These are phyloP conservation scores for Zosterops hypoxanthus DNA, from an alignment of 2,113 vertebrate species.

Conservation along the genomic window DNA sequence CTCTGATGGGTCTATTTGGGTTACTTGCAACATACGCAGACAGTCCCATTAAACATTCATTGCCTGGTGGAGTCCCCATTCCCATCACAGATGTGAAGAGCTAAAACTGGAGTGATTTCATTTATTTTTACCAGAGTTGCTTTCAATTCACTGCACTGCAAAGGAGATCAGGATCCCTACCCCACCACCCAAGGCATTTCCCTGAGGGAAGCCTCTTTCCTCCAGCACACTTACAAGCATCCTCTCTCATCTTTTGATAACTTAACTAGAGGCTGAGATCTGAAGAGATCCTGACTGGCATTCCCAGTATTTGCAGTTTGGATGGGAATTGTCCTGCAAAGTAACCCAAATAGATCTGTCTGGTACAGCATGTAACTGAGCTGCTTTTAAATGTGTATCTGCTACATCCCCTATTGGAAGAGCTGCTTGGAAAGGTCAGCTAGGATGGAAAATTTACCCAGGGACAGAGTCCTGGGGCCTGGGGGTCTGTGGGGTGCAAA, in stretches of 20 bases:
- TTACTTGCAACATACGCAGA: neutral
- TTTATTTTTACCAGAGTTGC: neutral
- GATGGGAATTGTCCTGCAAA: neutral
- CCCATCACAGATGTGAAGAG: neutral
- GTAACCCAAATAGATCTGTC: neutral
- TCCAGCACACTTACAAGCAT: neutral
- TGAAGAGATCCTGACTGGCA: neutral
- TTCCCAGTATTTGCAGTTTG: neutral
- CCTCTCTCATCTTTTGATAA: neutral
- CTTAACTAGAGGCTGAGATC: neutral
- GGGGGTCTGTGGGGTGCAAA: neutral
- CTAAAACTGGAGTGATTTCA: slow-evolving; percentile 15
- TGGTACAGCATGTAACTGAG: neutral
- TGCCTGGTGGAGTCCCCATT: neutral
- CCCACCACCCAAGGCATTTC: neutral
- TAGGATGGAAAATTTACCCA: neutral
- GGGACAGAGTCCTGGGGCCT: neutral
- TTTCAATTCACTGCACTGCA: neutral
- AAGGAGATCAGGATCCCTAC: neutral
- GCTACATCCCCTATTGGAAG: neutral
- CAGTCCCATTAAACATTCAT: slow-evolving; percentile 28
- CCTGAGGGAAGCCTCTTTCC: neutral
- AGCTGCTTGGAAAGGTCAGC: neutral
- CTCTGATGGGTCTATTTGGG: neutral
- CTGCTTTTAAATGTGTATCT: neutral